Evolutionary conservation across 1,140 invertebrate species (phyloP), one percentile per base, ranked within the genome.

Genomic region (Psilanteris sp.): DNA sequence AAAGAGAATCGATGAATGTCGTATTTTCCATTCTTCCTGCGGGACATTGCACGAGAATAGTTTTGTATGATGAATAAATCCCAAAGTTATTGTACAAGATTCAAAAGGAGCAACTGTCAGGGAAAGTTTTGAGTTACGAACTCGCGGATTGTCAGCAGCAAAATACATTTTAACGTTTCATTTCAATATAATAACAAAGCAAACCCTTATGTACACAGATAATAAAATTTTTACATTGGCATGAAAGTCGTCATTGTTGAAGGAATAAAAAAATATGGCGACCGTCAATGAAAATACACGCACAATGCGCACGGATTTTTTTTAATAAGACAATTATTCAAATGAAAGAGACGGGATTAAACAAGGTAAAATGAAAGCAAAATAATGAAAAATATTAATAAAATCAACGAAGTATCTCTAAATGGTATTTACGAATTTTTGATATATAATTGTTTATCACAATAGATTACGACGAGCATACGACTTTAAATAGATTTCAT

Each of bases 1-100:
- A 72, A 72, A 72, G 57, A 72, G 68, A 72, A 72, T 72, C 68
- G 57, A 72, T 72, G 68, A 64, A 72, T 72, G 68, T 72, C 68
- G 57, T 64, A 72, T 72, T 72, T 64, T 64, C 50, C 54, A 48
- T 64, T 64, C 68, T 72, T 62, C 57, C 68, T 62, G 57, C 37
- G 67, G 55, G 67, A 62, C 67, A 54, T 62, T 72, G 48, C 57
- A 15, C 44, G 48, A 15, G 57, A 62, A 71, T 71, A 71, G 46
- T 71, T 62, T 62, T 13, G 39, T 55, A 29, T 24, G 44, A 46
- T 62, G 67, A 62, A 71, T 62, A 71, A 52, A 55, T 71, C 39
- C 46, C 8, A 8, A 59, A 62, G 67, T 62, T 55, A 62, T 71
- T 71, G 67, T 71, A 55, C 57, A 44, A 62, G 48, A 55, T 71